Conservation (phyloP, 2,113 vertebrate species). For the Oncorhynchus mykiss region DNA sequence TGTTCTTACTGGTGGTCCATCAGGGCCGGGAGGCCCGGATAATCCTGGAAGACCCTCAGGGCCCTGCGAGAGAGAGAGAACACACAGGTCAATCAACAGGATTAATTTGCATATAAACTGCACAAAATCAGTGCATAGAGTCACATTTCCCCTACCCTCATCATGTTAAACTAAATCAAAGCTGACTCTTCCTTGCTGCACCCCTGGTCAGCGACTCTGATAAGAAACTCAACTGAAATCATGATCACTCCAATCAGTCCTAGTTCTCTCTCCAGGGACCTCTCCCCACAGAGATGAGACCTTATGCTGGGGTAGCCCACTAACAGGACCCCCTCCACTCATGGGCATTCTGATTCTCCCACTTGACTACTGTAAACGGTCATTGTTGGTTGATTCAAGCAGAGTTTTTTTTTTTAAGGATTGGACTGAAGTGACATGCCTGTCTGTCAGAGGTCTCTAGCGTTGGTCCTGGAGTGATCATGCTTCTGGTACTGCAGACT, state of each 20-base stretch:
- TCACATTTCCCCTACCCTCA: background rate
- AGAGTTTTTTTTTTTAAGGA: too few species aligned
- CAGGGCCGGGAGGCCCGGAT: conserved; percentile 83
- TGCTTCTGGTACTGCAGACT: background rate
- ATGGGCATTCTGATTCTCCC: background rate
- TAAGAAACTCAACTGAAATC: conserved; percentile 31
- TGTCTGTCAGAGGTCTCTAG: background rate
- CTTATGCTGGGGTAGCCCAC: conserved; percentile 1
- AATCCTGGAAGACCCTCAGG: conserved; percentile 86
- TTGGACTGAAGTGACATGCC: background rate
- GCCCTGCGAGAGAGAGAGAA: conserved; percentile 73
- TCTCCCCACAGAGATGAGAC: background rate
- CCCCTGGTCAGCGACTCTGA: conserved; percentile 9
- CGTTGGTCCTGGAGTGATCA: background rate
- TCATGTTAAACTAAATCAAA: conserved; percentile 6
- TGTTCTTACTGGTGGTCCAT: conserved; percentile 88
- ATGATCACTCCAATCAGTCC: conserved; percentile 4
- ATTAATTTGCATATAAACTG: background rate
- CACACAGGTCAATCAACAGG: conserved; percentile 5
- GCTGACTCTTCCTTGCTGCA: conserved; percentile 1
- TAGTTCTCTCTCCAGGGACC: background rate
- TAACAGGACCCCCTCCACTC: background rate
- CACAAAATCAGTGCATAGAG: background rate
- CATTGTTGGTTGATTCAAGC: too few species aligned
- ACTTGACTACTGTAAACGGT: too few species aligned